A percentile compares a stretch with the other conserved stretches of the same genome.
Evolutionary conservation across 2,113 vertebrate species (phyloP).

Genomic region (Cheirogaleus medius): DNA sequence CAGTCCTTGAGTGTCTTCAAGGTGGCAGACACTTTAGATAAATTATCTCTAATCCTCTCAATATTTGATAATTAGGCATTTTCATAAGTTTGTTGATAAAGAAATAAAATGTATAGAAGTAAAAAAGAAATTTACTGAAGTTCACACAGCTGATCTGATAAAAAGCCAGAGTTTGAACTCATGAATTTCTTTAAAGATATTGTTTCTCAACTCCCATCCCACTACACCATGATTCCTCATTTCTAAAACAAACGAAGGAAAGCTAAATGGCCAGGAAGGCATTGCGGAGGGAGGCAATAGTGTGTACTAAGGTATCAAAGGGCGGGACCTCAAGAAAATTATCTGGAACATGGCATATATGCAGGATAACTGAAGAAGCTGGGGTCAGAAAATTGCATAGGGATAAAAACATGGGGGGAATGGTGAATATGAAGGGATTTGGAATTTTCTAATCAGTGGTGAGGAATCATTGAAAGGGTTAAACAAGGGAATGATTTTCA

Average conservation of each 20-base stretch:
- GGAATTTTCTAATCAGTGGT: neutral
- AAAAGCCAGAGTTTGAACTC: neutral
- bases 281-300: neutral
- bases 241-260: neutral
- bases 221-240: neutral
- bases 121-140: neutral
- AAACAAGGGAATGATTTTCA: neutral
- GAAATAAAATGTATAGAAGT: neutral
- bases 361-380: neutral
- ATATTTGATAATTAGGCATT: neutral
- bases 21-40: neutral
- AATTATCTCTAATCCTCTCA: neutral
- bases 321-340: neutral
- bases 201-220: neutral
- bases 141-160: neutral
- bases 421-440: neutral
- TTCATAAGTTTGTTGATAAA: neutral
- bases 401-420: neutral
- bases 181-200: neutral
- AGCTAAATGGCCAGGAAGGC: neutral
- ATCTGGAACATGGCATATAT: rapidly evolving
- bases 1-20: neutral
- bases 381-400: neutral
- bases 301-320: neutral
- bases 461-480: neutral